Conservation (phyloP, 2,888 invertebrate genomes). For the Eremobia ochroleuca region DNA sequence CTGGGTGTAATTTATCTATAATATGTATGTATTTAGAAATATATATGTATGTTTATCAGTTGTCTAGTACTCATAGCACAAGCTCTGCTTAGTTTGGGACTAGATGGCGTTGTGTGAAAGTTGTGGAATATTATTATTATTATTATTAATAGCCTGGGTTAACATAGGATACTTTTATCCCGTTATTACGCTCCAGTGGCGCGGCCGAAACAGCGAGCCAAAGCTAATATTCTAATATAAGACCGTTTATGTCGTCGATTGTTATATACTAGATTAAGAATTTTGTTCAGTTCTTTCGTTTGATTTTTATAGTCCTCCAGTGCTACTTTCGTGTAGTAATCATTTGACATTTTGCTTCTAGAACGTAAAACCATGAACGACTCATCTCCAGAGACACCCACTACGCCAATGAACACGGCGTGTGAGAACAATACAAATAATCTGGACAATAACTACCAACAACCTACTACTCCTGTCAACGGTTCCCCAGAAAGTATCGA, state of each 20-base stretch:
- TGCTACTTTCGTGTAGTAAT: not conserved
- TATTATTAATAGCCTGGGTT: too few relatives aligned
- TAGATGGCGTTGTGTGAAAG: too few relatives aligned
- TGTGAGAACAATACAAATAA: slow-evolving; percentile 62
- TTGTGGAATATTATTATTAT: too few relatives aligned
- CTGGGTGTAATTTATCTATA: too few relatives aligned
- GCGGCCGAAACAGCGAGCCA: not conserved
- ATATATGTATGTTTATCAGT: too few relatives aligned
- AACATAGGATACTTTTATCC: not conserved
- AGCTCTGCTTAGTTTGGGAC: too few relatives aligned
- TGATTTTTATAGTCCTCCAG: not conserved
- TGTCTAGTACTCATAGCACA: too few relatives aligned
- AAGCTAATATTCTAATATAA: not conserved
- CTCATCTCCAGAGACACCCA: slow-evolving; percentile 68
- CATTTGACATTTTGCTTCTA: slow-evolving; percentile 50
- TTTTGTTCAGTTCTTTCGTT: not conserved
- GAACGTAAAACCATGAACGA: slow-evolving; percentile 53
- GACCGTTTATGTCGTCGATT: not conserved
- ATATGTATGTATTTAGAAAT: too few relatives aligned
- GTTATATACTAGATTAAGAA: not conserved
- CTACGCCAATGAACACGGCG: slow-evolving; percentile 67
- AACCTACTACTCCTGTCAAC: slow-evolving; percentile 57
- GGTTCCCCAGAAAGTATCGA: slow-evolving; percentile 73
- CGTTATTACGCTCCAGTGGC: not conserved
- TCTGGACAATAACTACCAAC: slow-evolving; percentile 61